phyloP scores from a whole-genome alignment of 2,797 vertebrate genomes.

The Tamandua tetradactyla region DNA sequence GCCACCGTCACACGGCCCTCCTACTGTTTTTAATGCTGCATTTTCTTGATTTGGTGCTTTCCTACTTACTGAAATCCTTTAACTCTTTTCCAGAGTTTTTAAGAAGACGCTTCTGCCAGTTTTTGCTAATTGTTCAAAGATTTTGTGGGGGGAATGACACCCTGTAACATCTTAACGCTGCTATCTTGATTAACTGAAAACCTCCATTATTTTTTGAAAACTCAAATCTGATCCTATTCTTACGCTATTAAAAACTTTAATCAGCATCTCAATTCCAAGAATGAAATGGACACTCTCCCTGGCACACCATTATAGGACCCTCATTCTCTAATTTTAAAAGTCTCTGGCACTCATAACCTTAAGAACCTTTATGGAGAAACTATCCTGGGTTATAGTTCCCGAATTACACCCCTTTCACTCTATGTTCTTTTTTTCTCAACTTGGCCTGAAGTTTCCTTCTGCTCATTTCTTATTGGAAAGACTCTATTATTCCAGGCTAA shows the following conservation, averaged over 20 bases:
- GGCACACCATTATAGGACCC: not conserved
- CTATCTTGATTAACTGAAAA: too few relatives aligned
- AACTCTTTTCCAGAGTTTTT: too few relatives aligned
- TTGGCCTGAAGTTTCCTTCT: not conserved
- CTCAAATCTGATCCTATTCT: not conserved
- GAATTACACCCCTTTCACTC: not conserved
- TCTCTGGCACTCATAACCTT: not conserved
- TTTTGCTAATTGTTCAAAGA: too few relatives aligned
- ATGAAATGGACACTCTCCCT: not conserved
- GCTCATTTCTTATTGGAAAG: not conserved
- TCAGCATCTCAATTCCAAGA: not conserved
- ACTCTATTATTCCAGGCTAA: not conserved
- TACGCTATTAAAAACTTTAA: constrained; percentile 1
- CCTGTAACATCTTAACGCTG: too few relatives aligned
- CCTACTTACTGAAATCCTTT: too few relatives aligned
- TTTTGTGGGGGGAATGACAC: too few relatives aligned
- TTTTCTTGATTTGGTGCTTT: too few relatives aligned
- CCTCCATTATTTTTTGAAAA: not conserved
- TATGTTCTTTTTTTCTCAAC: not conserved
- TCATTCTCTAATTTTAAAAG: not conserved
- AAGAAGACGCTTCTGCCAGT: too few relatives aligned
- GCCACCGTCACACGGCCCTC: too few relatives aligned
- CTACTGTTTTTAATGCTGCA: too few relatives aligned
- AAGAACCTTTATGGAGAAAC: not conserved
- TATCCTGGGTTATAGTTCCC: not conserved